Evolutionary conservation across 2,113 vertebrate genomes (phyloP), one percentile per base, ranked within the genome.

Genomic region (Albula goreensis): DNA sequence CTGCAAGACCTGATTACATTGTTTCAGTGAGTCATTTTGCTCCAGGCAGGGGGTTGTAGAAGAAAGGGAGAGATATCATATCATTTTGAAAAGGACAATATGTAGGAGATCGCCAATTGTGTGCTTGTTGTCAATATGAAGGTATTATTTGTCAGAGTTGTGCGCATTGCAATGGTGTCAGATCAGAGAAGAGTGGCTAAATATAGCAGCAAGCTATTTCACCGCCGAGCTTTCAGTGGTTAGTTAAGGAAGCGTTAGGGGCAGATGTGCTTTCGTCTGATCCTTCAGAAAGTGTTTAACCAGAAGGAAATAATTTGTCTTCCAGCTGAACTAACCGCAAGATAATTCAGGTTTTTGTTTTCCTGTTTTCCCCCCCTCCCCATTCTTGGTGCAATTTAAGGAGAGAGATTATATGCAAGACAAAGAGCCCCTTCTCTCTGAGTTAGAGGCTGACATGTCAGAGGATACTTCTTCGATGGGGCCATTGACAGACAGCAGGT

Each of bases 221-320:
- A 83, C 84, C 3, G 11, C 57, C 48, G 66, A 86, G 52, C 81
- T 50, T 31, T 15, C 77, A 52, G 50, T 70, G 41, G 87, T 85
- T 83, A 85, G 78, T 66, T 53, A 82, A 48, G 8, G 77, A 81
- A 82, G 86, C 88, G 77, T 83, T 87, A 78, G 53, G 51, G 57
- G 22, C 70, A 87, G 82, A 83, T 50, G 82, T 53, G 81, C 85
- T 50, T 50, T 66, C 60, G 85, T 85, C 77, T 66, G 81, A 74
- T 85, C 83, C 83, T 85, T 89, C 87, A 88, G 83, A 87, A 88
- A 89, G 85, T 74, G 80, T 87, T 86, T 88, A 90, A 85, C 87
- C 87, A 87, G 83, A 86, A 85, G 87, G 87, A 88, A 89, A 88
- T 88, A 87, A 89, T 88, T 87, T 87, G 78, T 88, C 88, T 89